These are phyloP conservation scores for Puntigrus tetrazona DNA, from an alignment of 2,113 vertebrate genomes.

Conservation along the genomic window DNA sequence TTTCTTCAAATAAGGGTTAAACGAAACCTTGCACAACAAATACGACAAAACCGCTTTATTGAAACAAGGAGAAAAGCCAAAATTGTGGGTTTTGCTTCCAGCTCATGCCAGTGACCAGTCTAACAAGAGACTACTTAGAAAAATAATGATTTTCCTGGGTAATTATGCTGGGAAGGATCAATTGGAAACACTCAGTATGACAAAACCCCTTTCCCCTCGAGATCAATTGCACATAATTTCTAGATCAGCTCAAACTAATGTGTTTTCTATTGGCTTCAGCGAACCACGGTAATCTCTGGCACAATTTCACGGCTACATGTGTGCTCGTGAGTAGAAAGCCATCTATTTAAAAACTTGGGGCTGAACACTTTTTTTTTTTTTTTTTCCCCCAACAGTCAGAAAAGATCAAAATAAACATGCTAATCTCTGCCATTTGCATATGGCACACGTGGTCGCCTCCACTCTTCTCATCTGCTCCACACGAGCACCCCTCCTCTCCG, in stretches of 20 bases:
- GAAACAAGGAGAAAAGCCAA: neutral
- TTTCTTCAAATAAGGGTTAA: neutral
- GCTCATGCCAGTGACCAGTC: conserved; percentile 48
- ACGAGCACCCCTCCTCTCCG: conserved; percentile 37
- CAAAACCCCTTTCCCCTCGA: conserved; percentile 65
- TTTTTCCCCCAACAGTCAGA: conserved; percentile 63
- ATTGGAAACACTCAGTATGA: conserved; percentile 71
- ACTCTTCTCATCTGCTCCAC: conserved; percentile 23
- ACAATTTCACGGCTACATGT: conserved; percentile 64
- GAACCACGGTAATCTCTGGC: conserved; percentile 61
- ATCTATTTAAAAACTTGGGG: conserved; percentile 62
- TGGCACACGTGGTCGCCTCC: conserved; percentile 66
- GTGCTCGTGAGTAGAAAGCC: conserved; percentile 62
- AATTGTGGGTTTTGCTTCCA: conserved; percentile 31
- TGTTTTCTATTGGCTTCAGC: conserved; percentile 72
- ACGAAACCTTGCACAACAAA: neutral
- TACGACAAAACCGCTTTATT: neutral
- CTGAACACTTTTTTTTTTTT: conserved; percentile 48
- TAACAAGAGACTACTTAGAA: conserved; percentile 67
- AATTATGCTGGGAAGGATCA: conserved; percentile 71
- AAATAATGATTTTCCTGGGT: conserved; percentile 71
- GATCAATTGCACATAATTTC: conserved; percentile 77
- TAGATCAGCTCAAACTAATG: conserved; percentile 75
- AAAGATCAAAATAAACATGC: conserved; percentile 70
- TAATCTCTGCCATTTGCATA: conserved; percentile 69